Evolutionary conservation across 2,888 invertebrate genomes (phyloP), one percentile per base, ranked within the genome.

Genomic region (Aplocera efformata): DNA sequence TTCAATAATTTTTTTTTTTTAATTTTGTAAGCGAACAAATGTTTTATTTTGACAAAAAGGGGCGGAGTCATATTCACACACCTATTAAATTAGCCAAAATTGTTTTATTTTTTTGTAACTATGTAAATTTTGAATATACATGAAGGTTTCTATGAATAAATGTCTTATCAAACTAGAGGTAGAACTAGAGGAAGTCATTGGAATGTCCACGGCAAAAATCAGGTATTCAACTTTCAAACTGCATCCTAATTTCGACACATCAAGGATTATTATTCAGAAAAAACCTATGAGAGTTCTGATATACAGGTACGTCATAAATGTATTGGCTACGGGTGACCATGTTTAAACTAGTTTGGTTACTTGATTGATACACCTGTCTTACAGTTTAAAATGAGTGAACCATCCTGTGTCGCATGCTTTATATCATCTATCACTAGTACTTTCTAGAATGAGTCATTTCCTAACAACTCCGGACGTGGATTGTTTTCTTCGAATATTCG

Each of bases 361-460:
- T 39, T 28, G 30, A 44, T 33, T 32, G 23, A 50, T 35, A 49
- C 50, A 56, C 42, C 53, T 56, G 53, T 41, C 46, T 24, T 45
- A 40, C 30, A 39, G 20, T 38, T 39, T 29, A 49, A 30, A 27
- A 24, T 25, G 22, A 32, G 32, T 40, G 10, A 27, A 11, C 28
- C 31, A 37, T 43, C 28, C 34, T 32, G 30, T 33, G 39, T 41
- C 32, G 31, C 33, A 42, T 40, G 32, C 17, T 27, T 17, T 34
- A 32, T 11, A 21, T 10, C 30, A 37, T 32, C 39, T 29, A 25
- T 26, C 22, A 25, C 30, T 17, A 57, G 48, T 51, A 58, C 60
- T 67, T 64, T 63, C 63, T 63, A 61, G 50, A 48, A 45, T 63
- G 61, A 62, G 42, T 64, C 63, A 45, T 26, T 25, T 40, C 39